A percentile compares a stretch with the other conserved stretches of the same genome.
phyloP scores from a whole-genome alignment of 2,113 vertebrate genomes.

The Marmota monax region DNA sequence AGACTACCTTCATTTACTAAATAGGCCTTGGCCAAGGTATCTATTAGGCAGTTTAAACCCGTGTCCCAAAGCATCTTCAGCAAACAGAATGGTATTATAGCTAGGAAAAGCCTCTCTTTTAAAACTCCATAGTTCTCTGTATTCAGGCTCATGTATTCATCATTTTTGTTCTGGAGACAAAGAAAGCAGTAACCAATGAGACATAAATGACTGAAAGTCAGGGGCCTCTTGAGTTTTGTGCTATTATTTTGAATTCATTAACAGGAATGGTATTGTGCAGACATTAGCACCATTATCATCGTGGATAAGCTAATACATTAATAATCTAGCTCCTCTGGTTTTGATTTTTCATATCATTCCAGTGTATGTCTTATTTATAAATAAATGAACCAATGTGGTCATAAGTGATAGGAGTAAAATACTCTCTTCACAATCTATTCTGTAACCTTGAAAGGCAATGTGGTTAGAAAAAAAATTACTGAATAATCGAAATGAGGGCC shows the following conservation, averaged over 20 bases:
- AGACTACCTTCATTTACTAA: neutral
- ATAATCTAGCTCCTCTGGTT: neutral
- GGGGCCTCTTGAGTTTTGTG: neutral
- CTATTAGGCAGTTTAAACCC: neutral
- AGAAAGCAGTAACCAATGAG: neutral
- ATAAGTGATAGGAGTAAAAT: neutral
- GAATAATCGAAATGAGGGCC: neutral
- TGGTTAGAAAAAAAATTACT: neutral
- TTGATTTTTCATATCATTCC: neutral
- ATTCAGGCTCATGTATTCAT: neutral
- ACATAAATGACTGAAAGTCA: neutral
- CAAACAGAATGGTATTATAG: neutral
- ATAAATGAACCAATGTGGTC: neutral
- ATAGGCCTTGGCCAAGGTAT: neutral
- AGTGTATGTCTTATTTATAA: conserved; percentile 21
- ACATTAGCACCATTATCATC: neutral
- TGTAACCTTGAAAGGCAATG: neutral
- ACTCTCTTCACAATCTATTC: neutral
- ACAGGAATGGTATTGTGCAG: neutral
- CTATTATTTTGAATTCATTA: conserved; percentile 24
- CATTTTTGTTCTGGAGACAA: conserved; percentile 3
- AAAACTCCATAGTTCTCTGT: neutral
- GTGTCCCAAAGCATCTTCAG: neutral
- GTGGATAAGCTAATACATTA: neutral
- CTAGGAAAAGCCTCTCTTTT: neutral